Evolutionary conservation across 2,888 invertebrate species (phyloP), one percentile per base, ranked within the genome.

Genomic region (Leucophenga montana): DNA sequence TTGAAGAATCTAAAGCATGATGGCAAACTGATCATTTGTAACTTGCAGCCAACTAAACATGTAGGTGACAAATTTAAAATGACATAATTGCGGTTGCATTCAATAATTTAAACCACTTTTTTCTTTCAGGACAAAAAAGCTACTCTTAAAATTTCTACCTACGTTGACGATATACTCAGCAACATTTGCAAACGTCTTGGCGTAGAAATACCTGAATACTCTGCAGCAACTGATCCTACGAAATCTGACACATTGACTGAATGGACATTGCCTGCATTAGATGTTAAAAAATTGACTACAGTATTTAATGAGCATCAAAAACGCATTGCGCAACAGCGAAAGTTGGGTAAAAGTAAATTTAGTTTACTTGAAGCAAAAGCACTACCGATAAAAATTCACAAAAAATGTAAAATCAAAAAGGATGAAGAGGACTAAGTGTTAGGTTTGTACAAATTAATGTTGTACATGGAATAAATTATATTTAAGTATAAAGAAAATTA

Each of bases 11-110:
- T 95, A 79, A 95, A 95, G 86, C 94, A 94, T 86, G 94, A 94
- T 27, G 98, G 98, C 3, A 94, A 94, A 87, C 89, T 99, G 67
- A 96, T 95, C 18, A 96, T 99, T 80, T 95, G 98, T 75, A 99
- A 99, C 90, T 90, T 99, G 67, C 99, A 99, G 88, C 94, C 95
- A n/a, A 99, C 99, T 3, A 98, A 98, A 91, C 96, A 97, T 90
- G 97, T 96, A 90, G 91, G 77, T 27, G 27, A 16, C 13, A 50
- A 16, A 59, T 50, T 53, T 27, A 3, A n/a, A n/a, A 14, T 8
- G 9, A 44, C 22, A 46, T 18, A 54, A 18, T 9, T 16, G 13
- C 27, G 62, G 54, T 57, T 1, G 9, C 39, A 33, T 91, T 91
- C 3, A 16, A 59, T n/a, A 33, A 16, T 33, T 33, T 31, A 33